These are phyloP conservation scores for Semaprochilodus insignis DNA, from an alignment of 2,797 vertebrate species.

Conservation along the genomic window DNA sequence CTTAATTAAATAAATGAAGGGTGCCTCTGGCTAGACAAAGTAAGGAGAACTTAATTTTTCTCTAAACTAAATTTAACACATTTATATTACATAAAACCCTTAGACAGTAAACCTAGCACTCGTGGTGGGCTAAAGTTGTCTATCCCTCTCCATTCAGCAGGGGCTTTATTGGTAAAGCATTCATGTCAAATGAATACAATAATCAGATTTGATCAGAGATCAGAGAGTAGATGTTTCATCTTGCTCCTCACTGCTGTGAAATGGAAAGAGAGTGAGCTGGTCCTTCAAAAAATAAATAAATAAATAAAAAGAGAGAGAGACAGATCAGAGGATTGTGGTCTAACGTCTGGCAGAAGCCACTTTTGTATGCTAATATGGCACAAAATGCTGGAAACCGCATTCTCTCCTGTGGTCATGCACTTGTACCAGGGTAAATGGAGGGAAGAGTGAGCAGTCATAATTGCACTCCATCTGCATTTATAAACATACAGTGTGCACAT, in stretches of 20 bases:
- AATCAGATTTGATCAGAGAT: slow-evolving; percentile 29
- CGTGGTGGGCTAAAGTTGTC: not conserved
- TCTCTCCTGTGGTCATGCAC: not conserved
- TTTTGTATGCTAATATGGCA: slow-evolving; percentile 26
- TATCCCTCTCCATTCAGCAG: not conserved
- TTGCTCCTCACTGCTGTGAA: slow-evolving; percentile 67
- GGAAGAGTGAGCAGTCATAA: not conserved
- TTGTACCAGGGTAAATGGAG: not conserved
- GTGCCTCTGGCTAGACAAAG: too few species aligned
- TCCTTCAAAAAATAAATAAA: slow-evolving; percentile 74
- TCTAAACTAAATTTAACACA: not conserved
- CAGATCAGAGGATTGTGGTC: not conserved
- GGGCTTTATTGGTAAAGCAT: not conserved
- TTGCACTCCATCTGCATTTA: not conserved
- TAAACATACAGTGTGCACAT: not conserved
- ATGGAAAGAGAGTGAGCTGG: slow-evolving; percentile 73
- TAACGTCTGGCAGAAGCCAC: slow-evolving; percentile 5
- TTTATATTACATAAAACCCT: not conserved
- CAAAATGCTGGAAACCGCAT: not conserved
- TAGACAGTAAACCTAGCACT: not conserved
- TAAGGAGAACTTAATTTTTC: not conserved
- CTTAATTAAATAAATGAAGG: too few species aligned
- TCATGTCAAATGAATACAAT: not conserved
- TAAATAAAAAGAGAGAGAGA: too few species aligned
- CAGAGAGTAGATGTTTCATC: slow-evolving; percentile 52